phyloP scores from a whole-genome alignment of 2,113 vertebrate genomes.

The Tringa solitaria region DNA sequence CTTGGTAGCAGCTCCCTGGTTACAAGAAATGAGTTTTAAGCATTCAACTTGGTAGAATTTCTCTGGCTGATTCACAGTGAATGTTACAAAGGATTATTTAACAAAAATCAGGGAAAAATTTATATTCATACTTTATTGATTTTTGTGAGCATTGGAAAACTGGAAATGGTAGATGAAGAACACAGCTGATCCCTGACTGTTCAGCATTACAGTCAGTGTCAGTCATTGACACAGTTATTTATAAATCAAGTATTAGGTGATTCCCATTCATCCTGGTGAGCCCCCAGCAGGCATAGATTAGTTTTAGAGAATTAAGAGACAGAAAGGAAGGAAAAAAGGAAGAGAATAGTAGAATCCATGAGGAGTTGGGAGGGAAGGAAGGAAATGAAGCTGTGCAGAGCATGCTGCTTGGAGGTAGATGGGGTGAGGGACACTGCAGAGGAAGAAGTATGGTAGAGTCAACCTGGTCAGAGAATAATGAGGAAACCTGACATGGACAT shows the following conservation, averaged over 20 bases:
- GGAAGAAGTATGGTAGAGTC: background rate
- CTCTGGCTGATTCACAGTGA: background rate
- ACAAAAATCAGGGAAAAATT: background rate
- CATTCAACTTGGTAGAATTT: background rate
- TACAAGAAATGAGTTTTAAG: background rate
- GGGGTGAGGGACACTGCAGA: rapidly evolving
- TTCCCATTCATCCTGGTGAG: background rate
- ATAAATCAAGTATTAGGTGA: background rate
- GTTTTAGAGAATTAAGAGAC: background rate
- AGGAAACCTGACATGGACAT: background rate
- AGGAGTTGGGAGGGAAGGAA: background rate
- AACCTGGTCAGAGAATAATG: background rate
- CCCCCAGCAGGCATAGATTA: background rate
- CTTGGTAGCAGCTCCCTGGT: background rate
- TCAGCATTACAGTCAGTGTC: background rate
- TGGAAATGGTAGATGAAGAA: background rate
- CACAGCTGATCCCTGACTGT: background rate
- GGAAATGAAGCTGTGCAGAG: background rate
- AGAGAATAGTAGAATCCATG: background rate
- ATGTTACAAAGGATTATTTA: background rate
- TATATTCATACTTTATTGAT: background rate
- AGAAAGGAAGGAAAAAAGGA: background rate
- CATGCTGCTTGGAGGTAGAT: background rate
- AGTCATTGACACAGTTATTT: background rate
- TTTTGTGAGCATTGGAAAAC: background rate